Evolutionary conservation across 1,140 invertebrate species (phyloP), one percentile per base, ranked within the genome.

Genomic region (Bilobella aurantiaca): DNA sequence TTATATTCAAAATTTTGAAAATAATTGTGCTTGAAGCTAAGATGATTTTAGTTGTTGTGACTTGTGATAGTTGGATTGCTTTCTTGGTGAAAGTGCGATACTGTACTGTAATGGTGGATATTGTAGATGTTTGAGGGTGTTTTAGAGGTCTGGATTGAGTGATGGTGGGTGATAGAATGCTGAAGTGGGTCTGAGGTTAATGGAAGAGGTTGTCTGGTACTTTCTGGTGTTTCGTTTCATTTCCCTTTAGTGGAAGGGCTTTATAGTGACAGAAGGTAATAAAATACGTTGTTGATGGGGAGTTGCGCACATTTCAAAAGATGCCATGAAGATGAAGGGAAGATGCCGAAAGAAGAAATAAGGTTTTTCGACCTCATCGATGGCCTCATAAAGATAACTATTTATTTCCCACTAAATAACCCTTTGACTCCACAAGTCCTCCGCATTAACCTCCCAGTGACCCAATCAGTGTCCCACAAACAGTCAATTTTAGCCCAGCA

Each of bases 401-500:
- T 69, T 65, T 69, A 65, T 69, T 62, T 58, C 63, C 63, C 63
- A 69, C 67, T 69, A 69, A 69, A 69, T 65, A 69, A 58, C 61
- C 49, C 67, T 62, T 69, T 65, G 63, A 65, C 49, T 69, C 25
- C 53, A n/a, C 57, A 8, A 37, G 3, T 14, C 12, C 49, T 3
- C 5, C 8, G 25, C 14, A 53, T 53, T 18, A 53, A 12, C 23
- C 8, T 3, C 8, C 8, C 12, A 27, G 14, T 28, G 14, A 21
- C 28, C 30, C 30, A 59, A 59, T 59, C 58, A 59, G 30, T 14
- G 58, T 59, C 23, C 30, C 58, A 59, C 14, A 59, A 53, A 8
- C 49, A 53, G 21, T n/a, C 12, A 16, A 5, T 53, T 53, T 53
- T 53, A 53, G n/a, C n/a, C n/a, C n/a, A n/a, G n/a, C n/a, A n/a